phyloP scores from a whole-genome alignment of 2,113 vertebrate species.

The Cephalophus harveyi region DNA sequence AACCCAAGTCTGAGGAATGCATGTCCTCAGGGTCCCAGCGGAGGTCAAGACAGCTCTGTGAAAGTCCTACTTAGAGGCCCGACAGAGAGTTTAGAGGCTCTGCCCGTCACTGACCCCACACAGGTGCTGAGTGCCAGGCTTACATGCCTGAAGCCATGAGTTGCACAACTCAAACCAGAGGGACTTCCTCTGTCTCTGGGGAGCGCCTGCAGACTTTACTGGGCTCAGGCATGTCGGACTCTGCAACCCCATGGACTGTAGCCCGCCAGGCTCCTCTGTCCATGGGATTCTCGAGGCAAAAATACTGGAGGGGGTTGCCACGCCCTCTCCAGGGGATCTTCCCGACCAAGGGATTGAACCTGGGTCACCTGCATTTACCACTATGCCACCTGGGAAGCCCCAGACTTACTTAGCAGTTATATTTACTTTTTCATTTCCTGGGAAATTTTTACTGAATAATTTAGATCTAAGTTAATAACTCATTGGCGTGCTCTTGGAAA shows the following conservation, averaged over 20 bases:
- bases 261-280: not conserved
- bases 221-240: not conserved
- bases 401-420: not conserved
- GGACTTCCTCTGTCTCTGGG: fast-evolving
- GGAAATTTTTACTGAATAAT: fast-evolving
- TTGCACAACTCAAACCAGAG: fast-evolving
- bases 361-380: not conserved
- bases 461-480: not conserved
- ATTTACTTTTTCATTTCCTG: not conserved
- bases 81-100: fast-evolving
- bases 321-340: not conserved
- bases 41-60: not conserved
- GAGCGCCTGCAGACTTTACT: fast-evolving
- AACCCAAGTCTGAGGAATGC: fast-evolving
- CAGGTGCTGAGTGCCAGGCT: fast-evolving
- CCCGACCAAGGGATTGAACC: fast-evolving
- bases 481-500: fast-evolving
- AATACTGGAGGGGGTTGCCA: not conserved
- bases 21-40: fast-evolving
- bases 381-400: not conserved
- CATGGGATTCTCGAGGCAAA: not conserved
- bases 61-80: not conserved
- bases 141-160: fast-evolving
- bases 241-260: not conserved
- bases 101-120: fast-evolving